A percentile compares a stretch with the other conserved stretches of the same genome.
phyloP scores from a whole-genome alignment of 2,113 vertebrate genomes.

The Pachycephala philippinensis region DNA sequence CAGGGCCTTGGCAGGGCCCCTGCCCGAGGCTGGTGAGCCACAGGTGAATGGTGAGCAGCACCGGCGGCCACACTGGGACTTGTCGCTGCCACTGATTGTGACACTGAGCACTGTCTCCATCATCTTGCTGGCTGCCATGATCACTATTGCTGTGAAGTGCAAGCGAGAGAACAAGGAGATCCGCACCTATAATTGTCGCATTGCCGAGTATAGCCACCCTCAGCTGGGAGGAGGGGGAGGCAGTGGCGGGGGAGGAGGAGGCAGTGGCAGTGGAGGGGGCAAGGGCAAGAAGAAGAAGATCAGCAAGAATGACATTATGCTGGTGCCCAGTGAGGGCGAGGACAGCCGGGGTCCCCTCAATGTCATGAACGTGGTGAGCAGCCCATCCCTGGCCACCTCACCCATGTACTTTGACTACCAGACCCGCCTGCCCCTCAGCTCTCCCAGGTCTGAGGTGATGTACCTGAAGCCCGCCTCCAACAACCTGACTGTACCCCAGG shows the following conservation, averaged over 20 bases:
- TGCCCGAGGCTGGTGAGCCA: slow-evolving; percentile 89
- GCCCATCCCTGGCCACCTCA: slow-evolving; percentile 96
- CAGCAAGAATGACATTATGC: slow-evolving; percentile 99
- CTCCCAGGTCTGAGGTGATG: slow-evolving; percentile 99
- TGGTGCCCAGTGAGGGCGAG: slow-evolving; percentile 98
- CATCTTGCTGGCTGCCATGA: slow-evolving; percentile 96
- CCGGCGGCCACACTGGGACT: slow-evolving; percentile 85
- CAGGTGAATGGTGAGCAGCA: slow-evolving; percentile 88
- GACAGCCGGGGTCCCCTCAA: slow-evolving; percentile 96
- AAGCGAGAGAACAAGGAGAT: slow-evolving; percentile 99
- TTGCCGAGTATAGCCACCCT: slow-evolving; percentile 97
- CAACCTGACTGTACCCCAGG: slow-evolving; percentile 98
- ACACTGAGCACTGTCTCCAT: slow-evolving; percentile 95
- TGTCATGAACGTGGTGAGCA: slow-evolving; percentile 99
- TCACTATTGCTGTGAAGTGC: slow-evolving; percentile 97
- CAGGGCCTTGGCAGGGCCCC: slow-evolving; percentile 87
- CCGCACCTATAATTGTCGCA: slow-evolving; percentile 98
- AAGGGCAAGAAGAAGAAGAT: slow-evolving; percentile 81
- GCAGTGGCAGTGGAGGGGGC: slow-evolving; percentile 61
- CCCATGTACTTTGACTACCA: slow-evolving; percentile 99
- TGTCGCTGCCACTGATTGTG: slow-evolving; percentile 94
- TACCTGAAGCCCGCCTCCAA: slow-evolving; percentile 97
- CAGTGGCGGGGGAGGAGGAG: slow-evolving; percentile 61
- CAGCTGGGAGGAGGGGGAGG: slow-evolving; percentile 83
- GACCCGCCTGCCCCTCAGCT: slow-evolving; percentile 98